phyloP scores from a whole-genome alignment of 2,797 vertebrate genomes.

The Simalia tracyae region DNA sequence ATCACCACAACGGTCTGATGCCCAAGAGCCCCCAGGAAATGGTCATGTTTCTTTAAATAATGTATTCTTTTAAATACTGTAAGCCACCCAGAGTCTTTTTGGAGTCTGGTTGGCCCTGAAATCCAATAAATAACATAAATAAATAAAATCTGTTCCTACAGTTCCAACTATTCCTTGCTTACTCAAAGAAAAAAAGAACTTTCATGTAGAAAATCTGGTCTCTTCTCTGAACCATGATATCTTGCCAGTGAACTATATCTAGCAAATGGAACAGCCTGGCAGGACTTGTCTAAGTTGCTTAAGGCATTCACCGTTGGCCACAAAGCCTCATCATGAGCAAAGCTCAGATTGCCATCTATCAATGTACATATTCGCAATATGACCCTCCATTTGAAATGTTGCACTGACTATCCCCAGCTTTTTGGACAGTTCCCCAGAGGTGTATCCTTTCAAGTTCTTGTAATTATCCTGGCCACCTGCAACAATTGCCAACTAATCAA shows the following conservation, averaged over 20 bases:
- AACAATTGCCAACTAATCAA: too few relatives aligned
- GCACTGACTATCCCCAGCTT: too few relatives aligned
- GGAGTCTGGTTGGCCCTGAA: too few relatives aligned
- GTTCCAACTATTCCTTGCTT: background rate
- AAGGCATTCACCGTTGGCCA: background rate
- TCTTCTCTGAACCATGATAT: background rate
- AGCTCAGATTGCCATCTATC: background rate
- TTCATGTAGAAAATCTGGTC: background rate
- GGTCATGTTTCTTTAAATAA: too few relatives aligned
- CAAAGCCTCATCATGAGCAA: background rate
- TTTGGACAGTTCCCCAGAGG: background rate
- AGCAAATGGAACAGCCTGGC: background rate
- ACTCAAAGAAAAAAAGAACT: background rate
- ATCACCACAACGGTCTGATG: too few relatives aligned
- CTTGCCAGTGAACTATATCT: background rate
- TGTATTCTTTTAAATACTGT: too few relatives aligned
- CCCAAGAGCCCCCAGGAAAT: too few relatives aligned
- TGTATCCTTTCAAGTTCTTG: background rate
- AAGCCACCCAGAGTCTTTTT: too few relatives aligned
- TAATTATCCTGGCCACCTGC: background rate
- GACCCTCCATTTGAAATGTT: background rate
- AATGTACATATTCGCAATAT: background rate
- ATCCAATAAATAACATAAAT: too few relatives aligned
- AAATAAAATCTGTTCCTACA: background rate
- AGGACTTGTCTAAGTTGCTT: conserved; percentile 11